Evolutionary conservation across 2,888 invertebrate species (phyloP).

Genomic region (Scaptomyza parva): DNA sequence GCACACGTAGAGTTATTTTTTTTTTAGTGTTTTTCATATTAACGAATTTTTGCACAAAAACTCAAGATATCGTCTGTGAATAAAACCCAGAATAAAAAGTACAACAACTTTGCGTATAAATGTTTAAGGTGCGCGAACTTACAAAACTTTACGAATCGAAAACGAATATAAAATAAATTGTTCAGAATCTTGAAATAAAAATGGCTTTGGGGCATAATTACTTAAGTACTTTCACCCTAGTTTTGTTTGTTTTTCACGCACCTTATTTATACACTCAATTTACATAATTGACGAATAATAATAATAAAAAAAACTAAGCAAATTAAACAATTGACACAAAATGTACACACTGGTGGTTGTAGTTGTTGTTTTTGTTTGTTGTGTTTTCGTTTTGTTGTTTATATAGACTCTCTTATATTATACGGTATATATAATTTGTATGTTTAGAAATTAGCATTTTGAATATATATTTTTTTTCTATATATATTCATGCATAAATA

Average conservation of each 20-base stretch:
- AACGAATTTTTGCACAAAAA: constrained; percentile 65
- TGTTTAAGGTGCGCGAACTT: constrained; percentile 22
- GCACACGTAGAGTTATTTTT: constrained; percentile 63
- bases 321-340: constrained; percentile 56
- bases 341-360: constrained; percentile 46
- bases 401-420: constrained; percentile 38
- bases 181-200: not conserved
- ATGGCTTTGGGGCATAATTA: not conserved
- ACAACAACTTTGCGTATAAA: constrained; percentile 11
- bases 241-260: constrained; percentile 25
- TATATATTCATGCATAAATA: constrained; percentile 56
- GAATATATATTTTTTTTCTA: constrained; percentile 58
- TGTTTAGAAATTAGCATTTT: constrained; percentile 47
- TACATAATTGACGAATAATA: constrained; percentile 21
- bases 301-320: constrained; percentile 38
- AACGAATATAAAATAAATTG: not conserved
- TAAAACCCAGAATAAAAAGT: constrained; percentile 31
- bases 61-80: constrained; percentile 46
- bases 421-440: constrained; percentile 57
- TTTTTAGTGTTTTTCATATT: constrained; percentile 72
- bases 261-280: constrained; percentile 34
- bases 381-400: constrained; percentile 43
- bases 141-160: not conserved
- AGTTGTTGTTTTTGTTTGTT: constrained; percentile 43
- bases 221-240: not conserved